Conservation (phyloP, 2,888 invertebrate genomes). For the Mimachlamys varia region DNA sequence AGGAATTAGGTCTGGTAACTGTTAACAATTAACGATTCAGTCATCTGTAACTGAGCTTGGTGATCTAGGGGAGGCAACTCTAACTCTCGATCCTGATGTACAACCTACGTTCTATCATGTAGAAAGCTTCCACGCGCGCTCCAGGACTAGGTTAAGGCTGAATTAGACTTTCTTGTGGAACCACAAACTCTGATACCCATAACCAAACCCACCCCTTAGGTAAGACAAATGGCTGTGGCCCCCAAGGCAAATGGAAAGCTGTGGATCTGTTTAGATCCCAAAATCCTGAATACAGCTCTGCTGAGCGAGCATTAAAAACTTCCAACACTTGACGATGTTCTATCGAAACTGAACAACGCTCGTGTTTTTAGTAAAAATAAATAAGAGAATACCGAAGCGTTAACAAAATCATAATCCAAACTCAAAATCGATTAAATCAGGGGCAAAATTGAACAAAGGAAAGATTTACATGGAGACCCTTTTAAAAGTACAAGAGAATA, state of each 20-base stretch:
- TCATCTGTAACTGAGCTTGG: neutral
- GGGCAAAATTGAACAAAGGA: no score
- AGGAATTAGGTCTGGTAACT: neutral
- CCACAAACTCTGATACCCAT: constrained; percentile 40
- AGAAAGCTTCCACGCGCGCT: constrained; percentile 44
- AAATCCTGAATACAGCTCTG: constrained; percentile 55
- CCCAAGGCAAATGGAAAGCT: constrained; percentile 47
- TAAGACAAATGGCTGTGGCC: constrained; percentile 52
- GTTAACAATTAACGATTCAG: neutral
- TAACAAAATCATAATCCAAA: no score
- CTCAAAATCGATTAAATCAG: no score
- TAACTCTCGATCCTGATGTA: constrained; percentile 38
- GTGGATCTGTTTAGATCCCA: constrained; percentile 57
- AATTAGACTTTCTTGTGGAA: constrained; percentile 43
- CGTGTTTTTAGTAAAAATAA: no score
- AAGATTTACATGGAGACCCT: no score
- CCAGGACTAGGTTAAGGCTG: constrained; percentile 42
- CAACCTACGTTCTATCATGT: constrained; percentile 41
- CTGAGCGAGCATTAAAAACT: constrained; percentile 52
- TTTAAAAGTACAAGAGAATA: no score
- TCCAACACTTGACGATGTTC: constrained; percentile 62
- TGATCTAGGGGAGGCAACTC: constrained; percentile 41
- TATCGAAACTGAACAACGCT: constrained; percentile 56
- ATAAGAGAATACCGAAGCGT: no score
- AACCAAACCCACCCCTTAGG: constrained; percentile 52